Percentiles rank a stretch among this genome's conserved stretches.
phyloP scores from a whole-genome alignment of 2,888 invertebrate genomes.

The Pristionchus fissidentatus region DNA sequence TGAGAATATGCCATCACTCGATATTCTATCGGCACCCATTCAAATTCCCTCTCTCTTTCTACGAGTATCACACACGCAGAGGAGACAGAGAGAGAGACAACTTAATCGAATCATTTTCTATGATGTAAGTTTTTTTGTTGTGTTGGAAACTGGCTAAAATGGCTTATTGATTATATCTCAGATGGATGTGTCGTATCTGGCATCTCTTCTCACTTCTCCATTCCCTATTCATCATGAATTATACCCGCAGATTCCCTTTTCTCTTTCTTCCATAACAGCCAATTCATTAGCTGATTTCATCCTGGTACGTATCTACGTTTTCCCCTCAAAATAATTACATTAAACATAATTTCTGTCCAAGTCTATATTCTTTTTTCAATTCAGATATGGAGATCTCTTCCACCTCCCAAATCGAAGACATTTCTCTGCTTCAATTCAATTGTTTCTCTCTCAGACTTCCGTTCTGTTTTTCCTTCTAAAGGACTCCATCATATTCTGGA shows the following conservation, averaged over 20 bases:
- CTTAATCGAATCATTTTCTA: not conserved
- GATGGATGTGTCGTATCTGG: not conserved
- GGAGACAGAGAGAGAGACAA: no score
- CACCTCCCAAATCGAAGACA: not conserved
- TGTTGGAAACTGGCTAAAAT: not conserved
- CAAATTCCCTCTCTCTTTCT: not conserved
- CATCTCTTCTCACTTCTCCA: not conserved
- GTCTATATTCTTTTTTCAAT: not conserved
- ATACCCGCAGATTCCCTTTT: not conserved
- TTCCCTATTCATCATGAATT: not conserved
- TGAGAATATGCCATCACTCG: conserved; percentile 34
- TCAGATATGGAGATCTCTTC: not conserved
- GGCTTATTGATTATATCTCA: not conserved
- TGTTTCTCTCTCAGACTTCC: conserved; percentile 25
- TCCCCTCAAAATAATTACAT: not conserved
- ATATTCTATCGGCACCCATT: not conserved
- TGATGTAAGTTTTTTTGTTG: not conserved
- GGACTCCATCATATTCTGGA: conserved; percentile 12
- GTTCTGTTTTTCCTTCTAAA: conserved; percentile 8
- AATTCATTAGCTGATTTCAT: not conserved
- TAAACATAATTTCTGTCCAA: no score
- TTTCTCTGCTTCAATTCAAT: conserved; percentile 15
- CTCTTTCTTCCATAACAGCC: not conserved
- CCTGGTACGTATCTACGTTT: not conserved
- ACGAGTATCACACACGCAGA: not conserved